A percentile compares a stretch with the other conserved stretches of the same genome.
Conservation (phyloP, 2,888 invertebrate species). For the Eupithecia inturbata region DNA sequence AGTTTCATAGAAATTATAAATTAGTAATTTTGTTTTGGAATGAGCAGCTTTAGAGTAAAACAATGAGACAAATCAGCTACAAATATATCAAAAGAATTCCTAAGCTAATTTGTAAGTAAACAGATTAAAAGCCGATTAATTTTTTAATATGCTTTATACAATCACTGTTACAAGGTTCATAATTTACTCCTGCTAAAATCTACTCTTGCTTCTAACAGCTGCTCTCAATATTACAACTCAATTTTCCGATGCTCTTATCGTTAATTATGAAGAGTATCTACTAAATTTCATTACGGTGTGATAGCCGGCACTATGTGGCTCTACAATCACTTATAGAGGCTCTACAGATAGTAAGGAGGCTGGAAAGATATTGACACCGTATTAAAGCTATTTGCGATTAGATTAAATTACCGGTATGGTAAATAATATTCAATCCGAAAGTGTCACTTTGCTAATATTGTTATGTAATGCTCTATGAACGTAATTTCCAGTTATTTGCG, state of each 20-base stretch:
- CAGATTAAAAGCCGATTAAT: conserved; percentile 4
- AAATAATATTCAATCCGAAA: background rate
- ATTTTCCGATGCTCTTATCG: conserved; percentile 29
- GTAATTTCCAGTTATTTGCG: background rate
- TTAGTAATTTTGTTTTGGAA: background rate
- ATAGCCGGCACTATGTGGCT: conserved; percentile 1
- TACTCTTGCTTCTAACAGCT: conserved; percentile 20
- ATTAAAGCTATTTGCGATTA: background rate
- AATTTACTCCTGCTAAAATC: conserved; percentile 18
- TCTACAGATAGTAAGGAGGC: conserved; percentile 9
- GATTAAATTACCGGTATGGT: background rate
- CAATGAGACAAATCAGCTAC: background rate
- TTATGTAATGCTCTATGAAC: background rate
- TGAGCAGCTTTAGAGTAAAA: conserved; percentile 3
- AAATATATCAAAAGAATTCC: background rate
- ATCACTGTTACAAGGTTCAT: conserved; percentile 11
- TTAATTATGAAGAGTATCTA: conserved; percentile 37
- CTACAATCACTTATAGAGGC: conserved; percentile 8
- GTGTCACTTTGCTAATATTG: background rate
- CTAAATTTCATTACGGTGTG: conserved; percentile 36
- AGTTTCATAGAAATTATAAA: conserved; percentile 35
- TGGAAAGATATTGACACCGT: conserved; percentile 1
- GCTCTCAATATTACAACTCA: conserved; percentile 29
- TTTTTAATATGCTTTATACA: background rate
- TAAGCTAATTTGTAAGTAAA: background rate